phyloP scores from a whole-genome alignment of 2,888 invertebrate genomes.

The Drosophila glabriapex region DNA sequence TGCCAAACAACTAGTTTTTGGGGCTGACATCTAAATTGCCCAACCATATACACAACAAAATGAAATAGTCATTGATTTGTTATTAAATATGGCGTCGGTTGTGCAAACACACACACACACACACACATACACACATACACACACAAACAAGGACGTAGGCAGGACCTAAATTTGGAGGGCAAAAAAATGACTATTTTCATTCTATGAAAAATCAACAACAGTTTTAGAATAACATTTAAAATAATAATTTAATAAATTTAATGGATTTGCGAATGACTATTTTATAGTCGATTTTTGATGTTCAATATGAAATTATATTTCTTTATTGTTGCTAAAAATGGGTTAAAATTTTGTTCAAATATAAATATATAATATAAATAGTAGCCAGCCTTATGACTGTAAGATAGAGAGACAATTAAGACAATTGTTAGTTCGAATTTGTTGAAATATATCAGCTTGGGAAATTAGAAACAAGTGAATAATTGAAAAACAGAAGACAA shows the following conservation, averaged over 20 bases:
- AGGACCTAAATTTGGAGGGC: neutral
- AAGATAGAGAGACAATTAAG: neutral
- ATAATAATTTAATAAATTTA: neutral
- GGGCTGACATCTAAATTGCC: slow-evolving; percentile 45
- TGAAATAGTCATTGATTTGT: slow-evolving; percentile 73
- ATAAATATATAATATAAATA: neutral
- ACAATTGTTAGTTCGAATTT: neutral
- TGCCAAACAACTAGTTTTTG: slow-evolving; percentile 31
- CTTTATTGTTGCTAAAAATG: neutral
- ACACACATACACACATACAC: slow-evolving; percentile 9
- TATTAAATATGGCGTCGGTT: slow-evolving; percentile 72
- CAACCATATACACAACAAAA: slow-evolving; percentile 48
- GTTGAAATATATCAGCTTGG: neutral
- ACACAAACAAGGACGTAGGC: slow-evolving; percentile 1
- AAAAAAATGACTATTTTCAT: neutral
- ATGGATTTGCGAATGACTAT: neutral
- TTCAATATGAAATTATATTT: neutral
- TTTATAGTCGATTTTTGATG: neutral
- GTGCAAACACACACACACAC: slow-evolving; percentile 51
- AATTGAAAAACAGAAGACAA: neutral
- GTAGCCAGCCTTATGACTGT: too few species aligned
- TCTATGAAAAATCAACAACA: neutral
- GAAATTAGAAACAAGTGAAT: neutral
- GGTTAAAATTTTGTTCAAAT: neutral
- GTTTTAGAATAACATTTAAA: neutral